Evolutionary conservation across 2,888 invertebrate genomes (phyloP).

Genomic region (Phrixothrix hirtus): DNA sequence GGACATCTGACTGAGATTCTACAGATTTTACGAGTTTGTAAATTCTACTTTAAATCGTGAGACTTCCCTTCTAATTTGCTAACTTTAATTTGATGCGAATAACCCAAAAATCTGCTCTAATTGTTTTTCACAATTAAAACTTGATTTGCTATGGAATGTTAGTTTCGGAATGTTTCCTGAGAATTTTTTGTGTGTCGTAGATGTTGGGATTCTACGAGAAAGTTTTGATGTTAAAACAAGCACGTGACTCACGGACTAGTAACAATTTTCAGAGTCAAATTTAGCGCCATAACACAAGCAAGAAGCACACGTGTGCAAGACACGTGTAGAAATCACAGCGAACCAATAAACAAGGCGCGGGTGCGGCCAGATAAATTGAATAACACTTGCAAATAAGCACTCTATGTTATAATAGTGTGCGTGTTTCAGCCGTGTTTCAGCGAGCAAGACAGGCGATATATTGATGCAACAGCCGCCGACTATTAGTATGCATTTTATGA

Average conservation of each 20-base stretch:
- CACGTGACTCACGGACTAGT: conserved; percentile 41
- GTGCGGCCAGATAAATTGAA: conserved; percentile 58
- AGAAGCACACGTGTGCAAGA: conserved; percentile 49
- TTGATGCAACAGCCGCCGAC: conserved; percentile 52
- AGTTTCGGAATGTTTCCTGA: no score
- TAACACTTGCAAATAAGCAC: conserved; percentile 60
- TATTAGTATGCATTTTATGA: conserved; percentile 48
- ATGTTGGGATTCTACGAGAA: no score
- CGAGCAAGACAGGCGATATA: conserved; percentile 51
- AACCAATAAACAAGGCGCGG: conserved; percentile 55
- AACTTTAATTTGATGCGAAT: no score
- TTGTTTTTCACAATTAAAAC: no score
- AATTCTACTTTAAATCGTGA: conserved; percentile 22
- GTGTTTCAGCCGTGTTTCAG: conserved; percentile 46
- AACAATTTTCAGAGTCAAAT: conserved; percentile 38
- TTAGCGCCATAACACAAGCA: conserved; percentile 33
- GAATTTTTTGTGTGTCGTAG: no score
- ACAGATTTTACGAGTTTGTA: conserved; percentile 27
- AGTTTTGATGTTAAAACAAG: conserved; percentile 18
- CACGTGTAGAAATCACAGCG: conserved; percentile 55
- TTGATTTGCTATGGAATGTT: no score
- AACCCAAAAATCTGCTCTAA: no score
- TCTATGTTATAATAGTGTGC: conserved; percentile 49
- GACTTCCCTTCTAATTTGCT: no score
- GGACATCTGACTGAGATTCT: conserved; percentile 28